Conservation (phyloP, 2,113 vertebrate species). For the Gymnogyps californianus region DNA sequence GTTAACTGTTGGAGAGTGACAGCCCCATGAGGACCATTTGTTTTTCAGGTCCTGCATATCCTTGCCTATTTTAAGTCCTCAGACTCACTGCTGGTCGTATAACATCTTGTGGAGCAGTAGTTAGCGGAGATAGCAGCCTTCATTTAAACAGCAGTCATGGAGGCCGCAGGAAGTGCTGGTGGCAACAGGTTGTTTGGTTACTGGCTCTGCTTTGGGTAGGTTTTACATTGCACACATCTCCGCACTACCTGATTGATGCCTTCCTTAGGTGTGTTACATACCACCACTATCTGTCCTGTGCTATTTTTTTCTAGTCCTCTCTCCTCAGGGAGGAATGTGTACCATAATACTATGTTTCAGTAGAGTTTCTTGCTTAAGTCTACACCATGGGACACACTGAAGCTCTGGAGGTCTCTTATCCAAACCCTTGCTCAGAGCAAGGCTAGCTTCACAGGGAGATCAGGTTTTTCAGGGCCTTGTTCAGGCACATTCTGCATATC, state of each 20-base stretch:
- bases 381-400: neutral
- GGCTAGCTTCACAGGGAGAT: neutral
- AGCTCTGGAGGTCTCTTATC: neutral
- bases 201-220: neutral
- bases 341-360: neutral
- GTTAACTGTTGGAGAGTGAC: conserved; percentile 27
- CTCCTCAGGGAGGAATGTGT: neutral
- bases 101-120: neutral
- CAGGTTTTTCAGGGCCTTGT: neutral
- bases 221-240: neutral
- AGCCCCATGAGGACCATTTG: neutral
- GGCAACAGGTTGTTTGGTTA: neutral
- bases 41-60: neutral
- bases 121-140: neutral
- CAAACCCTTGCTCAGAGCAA: neutral
- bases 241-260: neutral
- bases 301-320: neutral
- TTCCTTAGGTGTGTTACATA: neutral
- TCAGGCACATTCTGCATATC: neutral
- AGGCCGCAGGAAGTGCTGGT: neutral
- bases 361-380: neutral
- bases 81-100: neutral
- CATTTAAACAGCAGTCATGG: neutral
- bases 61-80: neutral
- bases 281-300: neutral